Base-by-base conservation (phyloP, 2,797 vertebrate genomes). In the Trichosurus vulpecula region DNA sequence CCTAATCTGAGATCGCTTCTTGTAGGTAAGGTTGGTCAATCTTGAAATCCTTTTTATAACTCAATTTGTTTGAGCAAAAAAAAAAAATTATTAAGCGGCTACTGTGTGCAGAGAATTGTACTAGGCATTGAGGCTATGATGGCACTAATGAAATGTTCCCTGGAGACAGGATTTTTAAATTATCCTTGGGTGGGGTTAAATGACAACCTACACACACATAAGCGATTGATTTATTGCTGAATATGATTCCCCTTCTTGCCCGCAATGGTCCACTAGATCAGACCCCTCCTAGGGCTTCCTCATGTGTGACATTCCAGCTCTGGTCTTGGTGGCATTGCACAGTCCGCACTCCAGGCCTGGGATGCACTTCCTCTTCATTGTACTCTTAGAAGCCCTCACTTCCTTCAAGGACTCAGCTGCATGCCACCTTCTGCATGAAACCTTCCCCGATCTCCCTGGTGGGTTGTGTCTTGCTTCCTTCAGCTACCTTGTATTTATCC, bases 21-120 rank as follows among this genome's bases (percentile, higher is more conserved):
- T 91, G 61, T 91, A 90, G 92, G 89, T 87, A 92, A 96, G 94
- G 61, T 93, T 95, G 91, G 92, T 90, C 94, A 94, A 94, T 97
- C 94, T n/a, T 89, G 90, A 95, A 87, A 96, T 97, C 96, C 94
- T 97, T 92, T 95, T 94, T 94, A 93, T 66, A 81, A 66, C 74
- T 87, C 74, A 87, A 87, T 87, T 87, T 87, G 74, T 87, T 87
- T 87, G 41, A 87, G 22, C 41, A 47, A 87, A 81, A 54, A 87
- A 47, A 87, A 81, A 54, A 87, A 87, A 87, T 47, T 27, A 87
- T 47, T 87, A 87, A 87, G 41, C 1, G 3, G 74, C 74, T 87
- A 87, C 74, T 87, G 22, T 87, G 74, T 47, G 41, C 41, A 11
- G 35, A 14, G 74, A 87, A 47, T 1, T 47, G 41, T 87, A 87